A percentile compares a stretch with the other conserved stretches of the same genome.
These are phyloP conservation scores for Microcebus jonahi DNA, from an alignment of 2,113 vertebrate genomes.

Conservation along the genomic window DNA sequence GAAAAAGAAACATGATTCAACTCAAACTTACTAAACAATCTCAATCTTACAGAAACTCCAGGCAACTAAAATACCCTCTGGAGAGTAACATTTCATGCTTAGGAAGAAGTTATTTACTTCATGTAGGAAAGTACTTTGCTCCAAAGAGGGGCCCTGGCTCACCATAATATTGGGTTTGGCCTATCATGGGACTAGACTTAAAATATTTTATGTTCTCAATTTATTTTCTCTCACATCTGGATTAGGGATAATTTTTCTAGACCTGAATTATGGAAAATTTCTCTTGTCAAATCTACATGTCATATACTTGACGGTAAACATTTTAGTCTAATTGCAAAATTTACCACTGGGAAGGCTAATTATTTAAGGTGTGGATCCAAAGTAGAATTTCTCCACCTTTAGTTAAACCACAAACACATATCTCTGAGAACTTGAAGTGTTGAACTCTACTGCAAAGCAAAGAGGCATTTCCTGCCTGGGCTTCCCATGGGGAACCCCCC, in stretches of 20 bases:
- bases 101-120: constrained; percentile 81
- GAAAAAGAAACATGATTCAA: constrained; percentile 72
- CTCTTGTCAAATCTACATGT: constrained; percentile 65
- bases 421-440: constrained; percentile 60
- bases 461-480: constrained; percentile 69
- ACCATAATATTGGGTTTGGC: constrained; percentile 80
- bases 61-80: constrained; percentile 72
- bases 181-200: constrained; percentile 74
- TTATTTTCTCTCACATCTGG: constrained; percentile 78
- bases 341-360: constrained; percentile 60
- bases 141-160: constrained; percentile 67
- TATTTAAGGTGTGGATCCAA: constrained; percentile 61
- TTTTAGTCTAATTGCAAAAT: constrained; percentile 70
- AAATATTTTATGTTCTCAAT: constrained; percentile 79
- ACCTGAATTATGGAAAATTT: constrained; percentile 69
- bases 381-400: constrained; percentile 67
- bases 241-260: constrained; percentile 79
- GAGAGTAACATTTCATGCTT: constrained; percentile 81
- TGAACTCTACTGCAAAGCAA: constrained; percentile 56
- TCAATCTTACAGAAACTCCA: constrained; percentile 71
- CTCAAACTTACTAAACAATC: constrained; percentile 71
- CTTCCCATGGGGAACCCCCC: constrained; percentile 28
- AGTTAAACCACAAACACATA: constrained; percentile 70
- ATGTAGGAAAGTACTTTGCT: constrained; percentile 76
- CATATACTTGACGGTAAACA: constrained; percentile 62